Percentiles rank a stretch among this genome's conserved stretches.
phyloP scores from a whole-genome alignment of 2,797 vertebrate genomes.

The Pteronotus mesoamericanus region DNA sequence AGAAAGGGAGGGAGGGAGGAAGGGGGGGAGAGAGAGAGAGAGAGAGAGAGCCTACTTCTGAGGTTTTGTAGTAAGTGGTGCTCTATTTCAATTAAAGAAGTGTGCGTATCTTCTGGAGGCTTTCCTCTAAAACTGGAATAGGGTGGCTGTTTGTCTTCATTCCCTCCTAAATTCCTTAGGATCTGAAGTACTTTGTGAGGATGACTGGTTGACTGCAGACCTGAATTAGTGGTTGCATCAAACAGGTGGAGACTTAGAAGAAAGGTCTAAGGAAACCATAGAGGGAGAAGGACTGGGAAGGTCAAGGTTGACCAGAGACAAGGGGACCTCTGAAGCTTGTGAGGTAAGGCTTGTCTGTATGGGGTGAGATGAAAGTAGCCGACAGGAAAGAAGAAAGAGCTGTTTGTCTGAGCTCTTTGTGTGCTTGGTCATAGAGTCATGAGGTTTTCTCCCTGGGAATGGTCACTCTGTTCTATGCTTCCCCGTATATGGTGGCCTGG shows the following conservation, averaged over 20 bases:
- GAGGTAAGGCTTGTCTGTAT: rapidly evolving
- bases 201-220: background rate
- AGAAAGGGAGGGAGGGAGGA: too few relatives aligned
- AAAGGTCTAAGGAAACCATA: background rate
- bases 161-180: background rate
- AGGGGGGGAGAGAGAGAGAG: background rate
- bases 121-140: background rate
- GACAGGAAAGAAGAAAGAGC: background rate
- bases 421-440: background rate
- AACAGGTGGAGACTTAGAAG: background rate
- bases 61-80: background rate
- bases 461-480: background rate
- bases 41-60: background rate
- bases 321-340: too few relatives aligned
- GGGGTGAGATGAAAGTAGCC: background rate
- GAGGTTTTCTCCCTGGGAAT: too few relatives aligned
- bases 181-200: background rate
- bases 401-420: too few relatives aligned
- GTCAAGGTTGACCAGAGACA: background rate
- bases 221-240: background rate
- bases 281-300: background rate
- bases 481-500: rapidly evolving
- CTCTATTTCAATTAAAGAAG: background rate
- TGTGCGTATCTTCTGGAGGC: background rate
- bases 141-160: background rate